Conservation (phyloP, 2,888 invertebrate species). For the Eristalinus aeneus region DNA sequence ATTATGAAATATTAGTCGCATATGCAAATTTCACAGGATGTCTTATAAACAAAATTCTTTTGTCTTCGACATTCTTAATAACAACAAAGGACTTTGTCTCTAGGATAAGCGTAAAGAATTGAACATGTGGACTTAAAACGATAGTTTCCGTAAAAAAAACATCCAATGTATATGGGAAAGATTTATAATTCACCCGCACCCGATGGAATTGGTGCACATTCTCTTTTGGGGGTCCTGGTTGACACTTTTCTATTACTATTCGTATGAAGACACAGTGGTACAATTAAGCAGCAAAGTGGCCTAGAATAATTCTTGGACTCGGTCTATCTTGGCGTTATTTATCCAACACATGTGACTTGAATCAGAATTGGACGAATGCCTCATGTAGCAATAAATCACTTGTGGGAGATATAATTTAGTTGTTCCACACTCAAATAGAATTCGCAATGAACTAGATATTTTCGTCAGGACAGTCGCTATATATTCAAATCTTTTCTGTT, state of each 20-base stretch:
- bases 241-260: not conserved
- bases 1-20: conserved; percentile 61
- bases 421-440: not conserved
- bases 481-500: not conserved
- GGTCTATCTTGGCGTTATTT: not conserved
- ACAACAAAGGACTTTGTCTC: not conserved
- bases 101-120: conserved; percentile 39
- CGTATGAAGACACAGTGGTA: not conserved
- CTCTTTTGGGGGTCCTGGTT: not conserved
- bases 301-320: not conserved
- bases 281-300: not conserved
- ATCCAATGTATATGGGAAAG: not conserved
- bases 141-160: not conserved
- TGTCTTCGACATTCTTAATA: conserved; percentile 14
- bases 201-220: conserved; percentile 61
- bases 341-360: not conserved
- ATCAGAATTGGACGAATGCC: not conserved
- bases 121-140: conserved; percentile 30
- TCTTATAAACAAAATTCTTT: conserved; percentile 7
- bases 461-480: not conserved
- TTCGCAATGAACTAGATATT: not conserved
- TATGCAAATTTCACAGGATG: conserved; percentile 55
- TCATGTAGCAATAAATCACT: not conserved
- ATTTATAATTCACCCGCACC: conserved; percentile 55
- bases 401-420: not conserved